Evolutionary conservation across 2,113 vertebrate genomes (phyloP), one percentile per base, ranked within the genome.

Genomic region (Mormyrus iriodes): DNA sequence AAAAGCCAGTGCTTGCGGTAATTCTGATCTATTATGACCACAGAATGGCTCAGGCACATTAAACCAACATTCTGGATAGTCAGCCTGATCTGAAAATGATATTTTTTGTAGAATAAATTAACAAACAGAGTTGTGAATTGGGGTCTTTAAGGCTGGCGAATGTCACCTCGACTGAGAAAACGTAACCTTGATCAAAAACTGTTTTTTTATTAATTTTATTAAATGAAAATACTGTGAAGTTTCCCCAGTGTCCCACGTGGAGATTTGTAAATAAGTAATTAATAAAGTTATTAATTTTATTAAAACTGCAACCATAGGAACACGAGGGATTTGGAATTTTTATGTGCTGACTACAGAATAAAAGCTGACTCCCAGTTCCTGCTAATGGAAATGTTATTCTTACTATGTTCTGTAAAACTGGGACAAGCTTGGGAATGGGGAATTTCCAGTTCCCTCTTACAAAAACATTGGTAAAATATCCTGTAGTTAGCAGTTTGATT

Each of bases 81-180:
- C 48, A 9, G 90, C 91, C 90, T 31, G 88, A 91, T 91, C 88
- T 91, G 49, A 90, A 92, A 85, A 88, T 3, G 0, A 92, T 65
- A 65, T 46, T 91, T 89, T 61, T 65, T 88, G 65, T 88, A 1
- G 87, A 92, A 93, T 90, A 90, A 89, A 92, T 90, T 89, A 83
- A 85, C 61, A 89, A 89, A 53, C 17, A 65, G 17, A 6, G 39
- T 7, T 17, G 31, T 15, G 69, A 39, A 17, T 4, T 15, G 31
- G 44, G 61, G n/a, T 83, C 53, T 82, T 53, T 69, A 17, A 48
- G n/a, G 53, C 85, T 51, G 73, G n/a, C 13, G 55, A 87, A 65
- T 79, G 65, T 51, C 82, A 53, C 46, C 44, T 69, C 53, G 19
- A 21, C 2, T 3, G 51, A 69, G 86, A 49, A n/a, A 85, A 21